Conservation (phyloP, 2,113 vertebrate species). For the Tragelaphus imberbis region DNA sequence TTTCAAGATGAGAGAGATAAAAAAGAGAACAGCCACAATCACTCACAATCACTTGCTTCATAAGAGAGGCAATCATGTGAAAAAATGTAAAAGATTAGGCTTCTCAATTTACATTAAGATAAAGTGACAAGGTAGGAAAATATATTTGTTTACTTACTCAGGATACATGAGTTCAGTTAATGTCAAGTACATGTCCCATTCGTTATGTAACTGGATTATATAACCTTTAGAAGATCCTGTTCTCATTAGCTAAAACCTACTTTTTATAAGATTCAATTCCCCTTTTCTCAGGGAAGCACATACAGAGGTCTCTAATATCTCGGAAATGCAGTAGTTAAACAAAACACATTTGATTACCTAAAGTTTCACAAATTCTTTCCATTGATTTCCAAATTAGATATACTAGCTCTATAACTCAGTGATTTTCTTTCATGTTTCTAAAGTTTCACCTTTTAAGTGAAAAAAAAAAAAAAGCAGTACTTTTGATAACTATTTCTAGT, state of each 20-base stretch:
- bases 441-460: constrained; percentile 21
- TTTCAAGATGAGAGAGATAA: constrained; percentile 28
- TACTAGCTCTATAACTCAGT: neutral
- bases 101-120: constrained; percentile 65
- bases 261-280: constrained; percentile 14
- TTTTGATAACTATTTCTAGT: constrained; percentile 16
- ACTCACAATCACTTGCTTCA: neutral
- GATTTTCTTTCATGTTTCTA: constrained; percentile 20
- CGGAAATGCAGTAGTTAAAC: constrained; percentile 12
- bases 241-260: constrained; percentile 37
- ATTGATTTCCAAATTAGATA: constrained; percentile 15
- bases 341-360: constrained; percentile 28
- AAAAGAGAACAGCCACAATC: constrained; percentile 10
- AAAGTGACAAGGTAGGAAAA: constrained; percentile 51
- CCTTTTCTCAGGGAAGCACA: neutral
- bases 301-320: neutral
- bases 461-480: neutral
- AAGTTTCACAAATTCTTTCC: constrained; percentile 34
- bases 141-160: constrained; percentile 56
- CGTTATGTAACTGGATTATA: constrained; percentile 59
- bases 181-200: neutral
- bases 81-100: constrained; percentile 46
- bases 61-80: constrained; percentile 35
- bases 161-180: constrained; percentile 44
- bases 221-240: constrained; percentile 47